Evolutionary conservation across 92 coral and sea anemone species (phyloP).

Genomic region (Actinernus sp.): DNA sequence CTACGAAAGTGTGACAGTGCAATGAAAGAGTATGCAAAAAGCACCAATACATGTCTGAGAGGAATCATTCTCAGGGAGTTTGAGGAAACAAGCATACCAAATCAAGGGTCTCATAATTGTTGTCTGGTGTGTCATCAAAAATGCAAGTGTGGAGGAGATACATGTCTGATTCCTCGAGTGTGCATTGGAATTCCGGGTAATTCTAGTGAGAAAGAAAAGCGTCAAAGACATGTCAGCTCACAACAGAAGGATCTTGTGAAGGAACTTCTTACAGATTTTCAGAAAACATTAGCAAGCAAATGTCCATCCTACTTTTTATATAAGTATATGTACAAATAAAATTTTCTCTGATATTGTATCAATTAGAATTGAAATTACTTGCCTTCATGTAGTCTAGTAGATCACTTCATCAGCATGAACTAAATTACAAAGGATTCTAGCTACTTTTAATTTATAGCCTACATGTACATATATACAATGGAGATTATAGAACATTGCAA

Average conservation of each 20-base stretch:
- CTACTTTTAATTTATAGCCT: no score
- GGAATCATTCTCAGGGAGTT: conserved; percentile 40
- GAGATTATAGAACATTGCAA: no score
- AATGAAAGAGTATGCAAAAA: conserved; percentile 30
- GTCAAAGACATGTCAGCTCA: conserved; percentile 5
- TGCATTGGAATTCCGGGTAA: background rate
- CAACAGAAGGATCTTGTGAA: conserved; percentile 15
- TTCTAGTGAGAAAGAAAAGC: no score
- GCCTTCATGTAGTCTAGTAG: no score
- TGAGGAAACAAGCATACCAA: conserved; percentile 7
- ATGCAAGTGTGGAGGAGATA: conserved; percentile 19
- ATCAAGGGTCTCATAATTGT: conserved; percentile 27
- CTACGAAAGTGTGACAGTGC: conserved; percentile 30
- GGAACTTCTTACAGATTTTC: conserved; percentile 45
- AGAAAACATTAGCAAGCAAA: conserved; percentile 14
- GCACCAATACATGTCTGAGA: conserved; percentile 4
- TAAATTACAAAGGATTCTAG: no score
- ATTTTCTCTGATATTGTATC: conserved; percentile 28
- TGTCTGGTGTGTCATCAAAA: conserved; percentile 41
- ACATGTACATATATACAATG: no score
- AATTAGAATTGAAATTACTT: background rate
- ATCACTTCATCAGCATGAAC: no score
- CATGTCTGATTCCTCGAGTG: conserved; percentile 2
- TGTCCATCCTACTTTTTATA: conserved; percentile 20
- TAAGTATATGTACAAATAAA: conserved; percentile 20